Evolutionary conservation across 1,140 invertebrate species (phyloP).

Genomic region (Dysdera silvatica): DNA sequence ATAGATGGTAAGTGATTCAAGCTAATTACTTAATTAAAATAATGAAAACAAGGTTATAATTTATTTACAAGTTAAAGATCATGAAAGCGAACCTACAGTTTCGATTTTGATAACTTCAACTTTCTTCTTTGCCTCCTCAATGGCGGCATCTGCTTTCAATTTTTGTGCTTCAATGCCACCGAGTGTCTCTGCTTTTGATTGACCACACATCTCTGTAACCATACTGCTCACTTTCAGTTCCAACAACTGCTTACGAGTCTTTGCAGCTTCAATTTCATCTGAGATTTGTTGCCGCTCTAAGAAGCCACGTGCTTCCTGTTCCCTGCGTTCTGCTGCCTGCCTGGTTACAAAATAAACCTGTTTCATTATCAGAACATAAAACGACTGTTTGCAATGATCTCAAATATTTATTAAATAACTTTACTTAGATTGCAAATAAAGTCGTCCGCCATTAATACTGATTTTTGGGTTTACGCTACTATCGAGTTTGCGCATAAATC

Average conservation of each 20-base stretch:
- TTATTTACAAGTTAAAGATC: not conserved
- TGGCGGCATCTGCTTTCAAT: conserved; percentile 50
- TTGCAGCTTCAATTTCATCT: conserved; percentile 50
- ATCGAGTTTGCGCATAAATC: too few species aligned
- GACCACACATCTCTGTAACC: conserved; percentile 45
- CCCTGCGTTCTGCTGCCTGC: conserved; percentile 50
- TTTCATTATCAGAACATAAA: too few species aligned
- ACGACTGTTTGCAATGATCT: too few species aligned
- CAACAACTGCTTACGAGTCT: conserved; percentile 44
- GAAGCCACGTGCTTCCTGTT: conserved; percentile 50
- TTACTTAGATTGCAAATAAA: too few species aligned
- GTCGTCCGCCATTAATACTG: too few species aligned
- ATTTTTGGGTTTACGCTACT: too few species aligned
- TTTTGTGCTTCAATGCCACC: conserved; percentile 47
- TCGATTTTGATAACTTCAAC: conserved; percentile 49
- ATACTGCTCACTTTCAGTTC: conserved; percentile 46
- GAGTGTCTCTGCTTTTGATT: conserved; percentile 51
- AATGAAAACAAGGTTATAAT: too few species aligned
- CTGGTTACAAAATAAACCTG: conserved; percentile 36
- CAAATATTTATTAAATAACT: too few species aligned
- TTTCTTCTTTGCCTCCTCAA: conserved; percentile 49
- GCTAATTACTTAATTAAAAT: too few species aligned
- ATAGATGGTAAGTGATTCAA: too few species aligned
- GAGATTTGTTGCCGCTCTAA: conserved; percentile 49
- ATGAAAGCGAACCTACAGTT: conserved; percentile 41